Evolutionary conservation across 2,113 vertebrate genomes (phyloP).

Genomic region (Ibidorhyncha struthersii): DNA sequence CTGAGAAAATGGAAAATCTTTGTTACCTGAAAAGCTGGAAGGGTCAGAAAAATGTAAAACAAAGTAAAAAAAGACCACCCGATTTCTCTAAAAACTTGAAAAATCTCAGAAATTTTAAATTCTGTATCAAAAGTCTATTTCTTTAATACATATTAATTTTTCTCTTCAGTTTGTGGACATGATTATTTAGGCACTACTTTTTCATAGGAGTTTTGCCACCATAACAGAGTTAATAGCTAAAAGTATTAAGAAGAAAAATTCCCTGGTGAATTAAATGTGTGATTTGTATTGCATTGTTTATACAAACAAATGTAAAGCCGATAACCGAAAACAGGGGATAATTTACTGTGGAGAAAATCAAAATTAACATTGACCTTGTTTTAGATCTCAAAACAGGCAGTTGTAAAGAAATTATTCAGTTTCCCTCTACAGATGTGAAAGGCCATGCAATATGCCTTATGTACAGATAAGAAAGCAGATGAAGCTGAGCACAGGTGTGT

Average conservation of each 20-base stretch:
- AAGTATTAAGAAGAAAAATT: neutral
- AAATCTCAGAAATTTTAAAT: neutral
- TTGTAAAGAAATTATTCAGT: neutral
- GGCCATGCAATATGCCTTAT: neutral
- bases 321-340: neutral
- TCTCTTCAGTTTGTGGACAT: neutral
- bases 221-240: neutral
- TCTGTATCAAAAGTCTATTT: accelerated
- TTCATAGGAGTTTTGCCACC: neutral
- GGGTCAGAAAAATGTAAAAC: neutral
- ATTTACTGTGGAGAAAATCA: neutral
- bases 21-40: neutral
- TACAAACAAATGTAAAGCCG: accelerated
- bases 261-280: accelerated
- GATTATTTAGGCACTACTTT: neutral
- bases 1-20: neutral
- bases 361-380: neutral
- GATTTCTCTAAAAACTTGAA: neutral
- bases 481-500: neutral
- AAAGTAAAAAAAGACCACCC: neutral
- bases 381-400: neutral
- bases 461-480: neutral
- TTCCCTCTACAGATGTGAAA: neutral
- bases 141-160: accelerated
- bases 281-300: neutral